phyloP scores from a whole-genome alignment of 2,888 invertebrate species.

The Acronicta alni region DNA sequence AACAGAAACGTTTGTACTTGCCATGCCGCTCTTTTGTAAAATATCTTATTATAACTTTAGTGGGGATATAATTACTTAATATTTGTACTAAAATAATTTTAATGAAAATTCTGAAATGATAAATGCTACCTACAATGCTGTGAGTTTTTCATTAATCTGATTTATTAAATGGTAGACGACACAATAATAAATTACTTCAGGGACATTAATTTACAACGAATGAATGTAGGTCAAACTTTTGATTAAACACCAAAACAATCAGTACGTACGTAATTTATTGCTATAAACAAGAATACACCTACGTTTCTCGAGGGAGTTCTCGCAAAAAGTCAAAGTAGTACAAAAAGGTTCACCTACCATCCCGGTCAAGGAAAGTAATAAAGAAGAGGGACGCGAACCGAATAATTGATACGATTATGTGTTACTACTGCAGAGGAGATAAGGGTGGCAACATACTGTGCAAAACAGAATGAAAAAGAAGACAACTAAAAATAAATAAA shows the following conservation, averaged over 20 bases:
- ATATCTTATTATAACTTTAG: slow-evolving; percentile 51
- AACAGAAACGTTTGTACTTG: slow-evolving; percentile 68
- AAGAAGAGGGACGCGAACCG: slow-evolving; percentile 84
- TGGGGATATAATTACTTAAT: slow-evolving; percentile 39
- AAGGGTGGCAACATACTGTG: slow-evolving; percentile 59
- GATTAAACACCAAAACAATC: slow-evolving; percentile 38
- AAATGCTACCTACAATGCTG: no score
- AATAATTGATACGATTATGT: slow-evolving; percentile 88
- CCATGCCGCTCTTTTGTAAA: slow-evolving; percentile 50
- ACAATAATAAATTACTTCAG: slow-evolving; percentile 18
- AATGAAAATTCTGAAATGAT: background rate
- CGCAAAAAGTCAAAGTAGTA: slow-evolving; percentile 67
- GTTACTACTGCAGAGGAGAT: slow-evolving; percentile 74
- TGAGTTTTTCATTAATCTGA: slow-evolving; percentile 9
- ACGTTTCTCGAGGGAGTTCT: slow-evolving; percentile 36
- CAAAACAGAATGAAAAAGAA: slow-evolving; percentile 11
- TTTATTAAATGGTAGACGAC: slow-evolving; percentile 16
- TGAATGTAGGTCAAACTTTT: slow-evolving; percentile 32
- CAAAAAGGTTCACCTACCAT: slow-evolving; percentile 69
- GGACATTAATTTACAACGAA: slow-evolving; percentile 19
- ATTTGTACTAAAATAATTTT: slow-evolving; percentile 2
- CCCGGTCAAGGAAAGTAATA: slow-evolving; percentile 79
- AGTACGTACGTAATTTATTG: slow-evolving; percentile 40
- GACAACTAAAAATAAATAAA: slow-evolving; percentile 18
- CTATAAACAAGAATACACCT: slow-evolving; percentile 52